Evolutionary conservation across 2,888 invertebrate species (phyloP), one percentile per base, ranked within the genome.

Genomic region (Reticulitermes lucifugus): DNA sequence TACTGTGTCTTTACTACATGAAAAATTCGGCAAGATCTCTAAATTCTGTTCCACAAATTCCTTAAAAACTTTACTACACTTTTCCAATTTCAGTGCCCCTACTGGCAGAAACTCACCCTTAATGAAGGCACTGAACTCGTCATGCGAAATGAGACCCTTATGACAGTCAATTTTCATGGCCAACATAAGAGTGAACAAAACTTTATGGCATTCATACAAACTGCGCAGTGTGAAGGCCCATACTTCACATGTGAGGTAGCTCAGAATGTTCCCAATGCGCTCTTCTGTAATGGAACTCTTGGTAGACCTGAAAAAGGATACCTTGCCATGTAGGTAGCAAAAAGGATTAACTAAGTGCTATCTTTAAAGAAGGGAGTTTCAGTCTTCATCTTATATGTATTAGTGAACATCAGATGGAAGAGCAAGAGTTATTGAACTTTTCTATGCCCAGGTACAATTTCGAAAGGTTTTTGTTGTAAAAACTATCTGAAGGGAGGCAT

Each of bases 161-260:
- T 98, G 96, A 87, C 97, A 94, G 90, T 98, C 98, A 87, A 99
- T 97, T 92, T 99, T 99, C 92, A 99, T 96, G 0, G 97, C 98
- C 90, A 99, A 92, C 95, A 99, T 96, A 51, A 99, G 91, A 0
- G 98, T 98, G 89, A 98, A 99, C 21, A 98, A 91, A 79, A 97
- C 95, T 90, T 98, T 98, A 90, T 99, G 98, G 29, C 96, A 93
- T 90, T 98, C 98, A 89, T 98, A 99, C 75, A 98, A 93, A 90
- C 98, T 98, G 83, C 99, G 93, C 88, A 96, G 94, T 0, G 98
- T 98, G 90, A 98, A 98, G 60, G 94, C 95, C 96, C 98, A 98
- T 0, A 98, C 97, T 91, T 98, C 97, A 89, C 95, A 95, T 0
- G 98, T 99, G 88, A 99, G 92, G 90, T 97, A 97, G 87, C 95